A percentile compares a stretch with the other conserved stretches of the same genome.
Conservation (phyloP, 2,888 invertebrate species). For the Drosophila rellima region DNA sequence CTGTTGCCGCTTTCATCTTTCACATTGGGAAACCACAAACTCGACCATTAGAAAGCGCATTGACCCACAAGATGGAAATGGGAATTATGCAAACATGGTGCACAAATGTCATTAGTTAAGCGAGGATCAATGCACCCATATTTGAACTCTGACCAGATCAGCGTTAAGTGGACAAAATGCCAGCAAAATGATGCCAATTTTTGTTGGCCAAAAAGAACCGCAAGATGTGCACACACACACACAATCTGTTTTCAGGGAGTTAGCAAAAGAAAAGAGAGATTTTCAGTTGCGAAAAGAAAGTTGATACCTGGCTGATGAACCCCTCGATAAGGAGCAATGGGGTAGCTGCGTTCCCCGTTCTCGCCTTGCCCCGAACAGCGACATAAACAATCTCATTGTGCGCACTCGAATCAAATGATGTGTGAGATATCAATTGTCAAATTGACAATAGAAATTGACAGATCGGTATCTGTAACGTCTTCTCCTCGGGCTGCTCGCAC, state of each 20-base stretch:
- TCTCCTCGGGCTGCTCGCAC: slow-evolving; percentile 34
- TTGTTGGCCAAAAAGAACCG: slow-evolving; percentile 54
- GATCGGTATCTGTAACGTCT: slow-evolving; percentile 65
- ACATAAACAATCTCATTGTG: slow-evolving; percentile 84
- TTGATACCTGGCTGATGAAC: slow-evolving; percentile 44
- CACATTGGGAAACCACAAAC: slow-evolving; percentile 22
- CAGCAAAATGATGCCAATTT: slow-evolving; percentile 66
- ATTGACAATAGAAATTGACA: slow-evolving; percentile 80
- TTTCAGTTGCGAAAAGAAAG: slow-evolving; percentile 50
- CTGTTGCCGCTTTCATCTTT: background rate
- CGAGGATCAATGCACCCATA: slow-evolving; percentile 62
- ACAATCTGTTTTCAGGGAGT: slow-evolving; percentile 34
- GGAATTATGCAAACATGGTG: slow-evolving; percentile 70
- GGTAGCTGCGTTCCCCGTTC: slow-evolving; percentile 32
- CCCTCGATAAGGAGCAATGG: slow-evolving; percentile 29
- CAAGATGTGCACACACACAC: slow-evolving; percentile 53
- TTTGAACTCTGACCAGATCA: slow-evolving; percentile 75
- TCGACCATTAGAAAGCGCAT: slow-evolving; percentile 38
- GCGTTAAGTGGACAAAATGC: slow-evolving; percentile 66
- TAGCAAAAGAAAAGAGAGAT: slow-evolving; percentile 4
- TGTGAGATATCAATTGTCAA: slow-evolving; percentile 83
- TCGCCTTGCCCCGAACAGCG: slow-evolving; percentile 53
- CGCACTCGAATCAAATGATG: slow-evolving; percentile 81
- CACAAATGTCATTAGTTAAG: slow-evolving; percentile 66
- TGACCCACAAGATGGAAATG: slow-evolving; percentile 62